Evolutionary conservation across 2,797 vertebrate genomes (phyloP).

Genomic region (Bryconaethiops microstoma): DNA sequence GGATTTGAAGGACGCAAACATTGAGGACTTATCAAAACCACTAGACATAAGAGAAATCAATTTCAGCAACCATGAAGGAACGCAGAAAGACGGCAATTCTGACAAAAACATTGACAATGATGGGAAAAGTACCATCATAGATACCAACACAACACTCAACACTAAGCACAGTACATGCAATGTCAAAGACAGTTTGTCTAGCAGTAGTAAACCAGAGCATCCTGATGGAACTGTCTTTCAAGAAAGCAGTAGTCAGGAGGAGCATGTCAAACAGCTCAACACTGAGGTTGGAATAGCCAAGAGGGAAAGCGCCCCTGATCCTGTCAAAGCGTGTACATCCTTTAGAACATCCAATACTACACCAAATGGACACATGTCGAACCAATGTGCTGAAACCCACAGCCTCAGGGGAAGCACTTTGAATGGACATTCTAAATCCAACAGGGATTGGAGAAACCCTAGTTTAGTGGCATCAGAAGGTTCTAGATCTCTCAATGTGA

Average conservation of each 20-base stretch:
- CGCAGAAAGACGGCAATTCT: not conserved
- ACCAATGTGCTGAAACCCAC: not conserved
- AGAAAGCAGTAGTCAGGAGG: not conserved
- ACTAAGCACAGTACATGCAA: not conserved
- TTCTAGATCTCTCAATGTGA: not conserved
- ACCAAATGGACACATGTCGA: not conserved
- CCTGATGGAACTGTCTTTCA: not conserved
- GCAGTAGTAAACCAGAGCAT: not conserved
- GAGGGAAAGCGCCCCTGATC: slow-evolving; percentile 42
- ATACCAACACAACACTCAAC: not conserved
- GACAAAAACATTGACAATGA: not conserved
- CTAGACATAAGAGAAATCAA: not conserved
- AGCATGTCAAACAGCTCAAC: slow-evolving; percentile 1
- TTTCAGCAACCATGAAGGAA: slow-evolving; percentile 28
- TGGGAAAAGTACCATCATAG: not conserved
- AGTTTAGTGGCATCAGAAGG: not conserved
- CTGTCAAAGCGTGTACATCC: slow-evolving; percentile 37
- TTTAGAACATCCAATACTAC: slow-evolving; percentile 31
- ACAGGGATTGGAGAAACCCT: not conserved
- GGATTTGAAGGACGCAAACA: not conserved
- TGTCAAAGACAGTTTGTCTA: not conserved
- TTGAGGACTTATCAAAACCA: not conserved
- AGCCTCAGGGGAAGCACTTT: not conserved
- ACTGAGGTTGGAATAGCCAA: slow-evolving; percentile 65
- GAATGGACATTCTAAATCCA: not conserved